phyloP scores from a whole-genome alignment of 2,888 invertebrate genomes.

The Latrodectus hesperus region DNA sequence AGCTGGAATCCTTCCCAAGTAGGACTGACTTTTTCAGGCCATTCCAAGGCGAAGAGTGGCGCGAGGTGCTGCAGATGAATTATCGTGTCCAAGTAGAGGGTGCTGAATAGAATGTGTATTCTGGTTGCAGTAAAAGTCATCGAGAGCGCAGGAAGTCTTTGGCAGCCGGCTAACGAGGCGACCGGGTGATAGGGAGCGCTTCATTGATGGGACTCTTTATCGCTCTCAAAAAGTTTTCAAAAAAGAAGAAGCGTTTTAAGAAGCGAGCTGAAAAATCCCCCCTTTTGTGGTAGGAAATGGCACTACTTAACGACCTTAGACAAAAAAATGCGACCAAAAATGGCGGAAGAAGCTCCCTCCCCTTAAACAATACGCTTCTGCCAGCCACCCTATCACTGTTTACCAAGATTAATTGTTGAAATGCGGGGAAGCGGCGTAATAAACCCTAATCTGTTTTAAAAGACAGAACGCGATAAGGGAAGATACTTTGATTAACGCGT shows the following conservation, averaged over 20 bases:
- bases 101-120: no score
- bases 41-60: no score
- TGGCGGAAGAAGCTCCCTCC: conserved; percentile 48
- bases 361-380: conserved; percentile 58
- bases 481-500: conserved; percentile 69
- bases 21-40: no score
- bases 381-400: conserved; percentile 56
- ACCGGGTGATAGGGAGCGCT: conserved; percentile 21
- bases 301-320: conserved; percentile 50
- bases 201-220: conserved; percentile 53
- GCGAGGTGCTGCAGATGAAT: no score
- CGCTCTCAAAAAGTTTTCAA: conserved; percentile 33
- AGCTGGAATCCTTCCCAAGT: no score
- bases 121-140: no score
- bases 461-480: conserved; percentile 65
- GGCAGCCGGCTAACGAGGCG: no score
- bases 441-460: conserved; percentile 70
- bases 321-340: conserved; percentile 34
- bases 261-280: conserved; percentile 34
- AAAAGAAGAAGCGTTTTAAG: conserved; percentile 52
- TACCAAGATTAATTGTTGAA: conserved; percentile 68
- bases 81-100: no score
- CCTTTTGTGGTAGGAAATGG: conserved; percentile 52
- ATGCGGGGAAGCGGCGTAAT: conserved; percentile 55
- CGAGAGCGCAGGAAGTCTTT: no score